Conservation (phyloP, 2,888 invertebrate species). For the Unio delphinus region DNA sequence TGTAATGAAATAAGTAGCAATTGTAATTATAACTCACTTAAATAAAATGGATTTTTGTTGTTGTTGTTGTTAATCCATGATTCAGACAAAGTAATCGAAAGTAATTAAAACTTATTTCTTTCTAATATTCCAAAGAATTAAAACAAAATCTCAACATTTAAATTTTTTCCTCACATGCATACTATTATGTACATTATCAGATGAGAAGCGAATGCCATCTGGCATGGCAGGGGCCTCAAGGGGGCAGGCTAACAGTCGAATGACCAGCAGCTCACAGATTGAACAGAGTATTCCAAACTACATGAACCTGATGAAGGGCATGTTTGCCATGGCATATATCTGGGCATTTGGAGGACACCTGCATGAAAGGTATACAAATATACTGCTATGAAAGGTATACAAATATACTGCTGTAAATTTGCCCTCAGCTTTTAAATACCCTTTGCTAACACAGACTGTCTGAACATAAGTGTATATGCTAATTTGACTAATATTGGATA, state of each 20-base stretch:
- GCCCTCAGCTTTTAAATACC: not conserved
- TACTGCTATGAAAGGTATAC: conserved; percentile 59
- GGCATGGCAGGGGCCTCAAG: conserved; percentile 25
- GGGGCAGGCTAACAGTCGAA: conserved; percentile 37
- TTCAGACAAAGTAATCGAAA: no score
- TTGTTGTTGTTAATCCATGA: no score
- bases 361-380: conserved; percentile 61
- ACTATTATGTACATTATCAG: conserved; percentile 14
- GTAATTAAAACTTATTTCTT: no score
- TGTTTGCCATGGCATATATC: conserved; percentile 68
- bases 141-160: no score
- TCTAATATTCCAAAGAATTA: no score
- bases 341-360: conserved; percentile 70
- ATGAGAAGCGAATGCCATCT: conserved; percentile 28
- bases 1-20: no score
- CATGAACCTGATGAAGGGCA: conserved; percentile 58
- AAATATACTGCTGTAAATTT: not conserved
- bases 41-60: no score
- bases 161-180: no score
- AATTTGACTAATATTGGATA: no score
- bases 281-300: conserved; percentile 65
- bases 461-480: not conserved
- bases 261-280: conserved; percentile 59
- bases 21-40: no score
- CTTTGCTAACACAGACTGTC: not conserved